phyloP scores from a whole-genome alignment of 2,888 invertebrate species.

The Idaea dimidiata region DNA sequence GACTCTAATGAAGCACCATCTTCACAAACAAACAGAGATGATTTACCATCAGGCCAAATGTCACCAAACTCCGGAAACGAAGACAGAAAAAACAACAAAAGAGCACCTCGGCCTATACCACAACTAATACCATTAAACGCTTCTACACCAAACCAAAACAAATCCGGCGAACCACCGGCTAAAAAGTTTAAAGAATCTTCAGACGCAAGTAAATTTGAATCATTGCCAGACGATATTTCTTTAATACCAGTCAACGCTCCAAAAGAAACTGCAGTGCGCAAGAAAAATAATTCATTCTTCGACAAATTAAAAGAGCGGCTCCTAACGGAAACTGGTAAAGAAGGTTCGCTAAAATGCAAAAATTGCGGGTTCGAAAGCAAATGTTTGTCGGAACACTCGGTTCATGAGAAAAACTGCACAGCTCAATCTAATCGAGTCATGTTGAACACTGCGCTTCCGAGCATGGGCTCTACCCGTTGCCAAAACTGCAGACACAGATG shows the following conservation, averaged over 20 bases:
- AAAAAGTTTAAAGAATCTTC: slow-evolving; percentile 65
- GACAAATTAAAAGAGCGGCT: slow-evolving; percentile 90
- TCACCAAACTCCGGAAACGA: slow-evolving; percentile 47
- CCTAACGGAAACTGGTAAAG: slow-evolving; percentile 82
- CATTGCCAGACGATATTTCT: slow-evolving; percentile 52
- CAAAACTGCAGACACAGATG: slow-evolving; percentile 93
- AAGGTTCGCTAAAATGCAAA: slow-evolving; percentile 84
- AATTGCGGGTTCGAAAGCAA: slow-evolving; percentile 89
- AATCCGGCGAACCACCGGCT: slow-evolving; percentile 64
- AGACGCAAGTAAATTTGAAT: slow-evolving; percentile 39
- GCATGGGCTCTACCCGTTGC: slow-evolving; percentile 87
- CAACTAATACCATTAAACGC: slow-evolving; percentile 86
- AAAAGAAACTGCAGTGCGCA: slow-evolving; percentile 62
- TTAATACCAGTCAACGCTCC: slow-evolving; percentile 47
- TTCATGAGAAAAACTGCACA: slow-evolving; percentile 87
- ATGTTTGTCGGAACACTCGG: slow-evolving; percentile 89
- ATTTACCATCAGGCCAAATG: slow-evolving; percentile 41
- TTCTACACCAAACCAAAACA: slow-evolving; percentile 67
- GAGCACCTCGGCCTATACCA: slow-evolving; percentile 84
- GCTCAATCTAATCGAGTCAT: slow-evolving; percentile 64
- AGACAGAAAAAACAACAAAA: slow-evolving; percentile 54
- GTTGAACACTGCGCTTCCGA: slow-evolving; percentile 64
- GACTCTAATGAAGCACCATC: slow-evolving; percentile 65
- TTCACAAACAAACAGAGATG: slow-evolving; percentile 49
- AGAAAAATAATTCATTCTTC: slow-evolving; percentile 89